These are phyloP conservation scores for Invenusta paracnida DNA, from an alignment of 2,888 invertebrate genomes.

Conservation along the genomic window DNA sequence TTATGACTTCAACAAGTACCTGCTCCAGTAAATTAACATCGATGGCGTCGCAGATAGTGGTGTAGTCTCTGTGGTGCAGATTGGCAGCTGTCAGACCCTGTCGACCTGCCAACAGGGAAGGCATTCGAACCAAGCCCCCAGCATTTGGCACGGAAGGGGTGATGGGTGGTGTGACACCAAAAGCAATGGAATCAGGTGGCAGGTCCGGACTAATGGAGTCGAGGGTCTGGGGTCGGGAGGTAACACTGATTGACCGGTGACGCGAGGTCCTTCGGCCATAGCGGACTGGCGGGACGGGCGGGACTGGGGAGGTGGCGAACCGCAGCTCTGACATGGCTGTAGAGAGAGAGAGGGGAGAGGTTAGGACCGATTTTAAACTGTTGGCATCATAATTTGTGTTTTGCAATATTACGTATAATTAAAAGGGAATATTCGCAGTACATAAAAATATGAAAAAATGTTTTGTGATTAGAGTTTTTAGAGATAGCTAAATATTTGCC, in stretches of 20 bases:
- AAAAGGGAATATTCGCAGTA: no score
- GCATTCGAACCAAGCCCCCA: neutral
- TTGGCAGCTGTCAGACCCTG: neutral
- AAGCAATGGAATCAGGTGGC: neutral
- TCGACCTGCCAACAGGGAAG: neutral
- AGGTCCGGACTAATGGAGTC: neutral
- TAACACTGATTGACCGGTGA: neutral
- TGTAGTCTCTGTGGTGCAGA: slow-evolving; percentile 11
- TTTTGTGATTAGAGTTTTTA: no score
- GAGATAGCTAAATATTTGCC: no score
- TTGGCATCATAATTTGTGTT: no score
- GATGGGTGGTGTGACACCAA: neutral
- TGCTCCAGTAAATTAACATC: neutral
- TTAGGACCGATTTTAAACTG: no score
- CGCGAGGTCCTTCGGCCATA: neutral
- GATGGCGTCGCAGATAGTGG: slow-evolving; percentile 33
- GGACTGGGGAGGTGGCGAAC: neutral
- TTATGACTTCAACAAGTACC: no score
- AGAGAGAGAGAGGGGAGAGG: no score
- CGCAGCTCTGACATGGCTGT: no score
- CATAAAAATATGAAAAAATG: no score
- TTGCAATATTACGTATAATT: no score
- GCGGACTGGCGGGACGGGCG: neutral
- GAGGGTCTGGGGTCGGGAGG: neutral
- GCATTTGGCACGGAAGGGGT: neutral